Percentiles rank a stretch among this genome's conserved stretches.
These are phyloP conservation scores for Epinephelus lanceolatus DNA, from an alignment of 2,113 vertebrate species.

Conservation along the genomic window DNA sequence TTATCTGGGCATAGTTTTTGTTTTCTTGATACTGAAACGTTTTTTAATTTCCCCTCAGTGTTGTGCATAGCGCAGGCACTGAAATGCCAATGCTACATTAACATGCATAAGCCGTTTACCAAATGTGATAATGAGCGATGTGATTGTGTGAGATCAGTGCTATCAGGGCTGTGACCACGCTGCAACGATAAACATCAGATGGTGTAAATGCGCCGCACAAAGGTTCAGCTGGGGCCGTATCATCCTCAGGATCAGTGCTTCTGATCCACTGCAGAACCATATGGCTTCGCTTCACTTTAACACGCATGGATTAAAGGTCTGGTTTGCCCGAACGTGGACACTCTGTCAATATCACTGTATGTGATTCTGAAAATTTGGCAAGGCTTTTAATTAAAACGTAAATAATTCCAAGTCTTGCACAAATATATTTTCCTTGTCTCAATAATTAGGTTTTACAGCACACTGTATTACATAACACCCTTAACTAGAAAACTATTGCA, in stretches of 20 bases:
- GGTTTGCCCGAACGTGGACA: background rate
- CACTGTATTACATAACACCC: background rate
- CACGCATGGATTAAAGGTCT: conserved; percentile 61
- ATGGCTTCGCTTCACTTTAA: conserved; percentile 70
- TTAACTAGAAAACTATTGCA: conserved; percentile 14
- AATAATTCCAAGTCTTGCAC: background rate
- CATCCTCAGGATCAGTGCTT: conserved; percentile 73
- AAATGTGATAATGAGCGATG: conserved; percentile 50
- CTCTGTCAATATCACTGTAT: conserved; percentile 16
- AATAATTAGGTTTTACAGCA: background rate
- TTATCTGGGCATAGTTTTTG: background rate
- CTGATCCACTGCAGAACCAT: conserved; percentile 75
- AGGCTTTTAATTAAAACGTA: background rate
- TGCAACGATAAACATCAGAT: conserved; percentile 73
- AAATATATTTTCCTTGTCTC: background rate
- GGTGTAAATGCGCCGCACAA: conserved; percentile 62
- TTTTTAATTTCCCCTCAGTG: background rate
- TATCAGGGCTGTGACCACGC: conserved; percentile 44
- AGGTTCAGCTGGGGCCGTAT: conserved; percentile 68
- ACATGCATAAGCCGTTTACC: conserved; percentile 37
- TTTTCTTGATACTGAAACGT: conserved; percentile 1
- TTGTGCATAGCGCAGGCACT: background rate
- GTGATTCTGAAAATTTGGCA: background rate
- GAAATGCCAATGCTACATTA: conserved; percentile 25
- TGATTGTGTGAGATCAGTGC: conserved; percentile 61